Evolutionary conservation across 2,888 invertebrate genomes (phyloP), one percentile per base, ranked within the genome.

Genomic region (Acrocyrtus sp.): DNA sequence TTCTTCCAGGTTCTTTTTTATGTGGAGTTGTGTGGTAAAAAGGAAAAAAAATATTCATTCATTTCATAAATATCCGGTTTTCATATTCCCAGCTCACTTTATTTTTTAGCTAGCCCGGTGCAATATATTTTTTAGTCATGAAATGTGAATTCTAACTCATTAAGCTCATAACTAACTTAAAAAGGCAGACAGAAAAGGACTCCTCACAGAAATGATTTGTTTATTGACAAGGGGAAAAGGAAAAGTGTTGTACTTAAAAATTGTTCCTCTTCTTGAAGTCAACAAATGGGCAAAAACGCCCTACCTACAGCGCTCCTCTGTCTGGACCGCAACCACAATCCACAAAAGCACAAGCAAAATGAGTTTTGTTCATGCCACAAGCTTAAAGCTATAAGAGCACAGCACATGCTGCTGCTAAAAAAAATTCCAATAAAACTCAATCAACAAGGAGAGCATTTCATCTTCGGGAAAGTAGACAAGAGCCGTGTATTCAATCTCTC

Each of bases 381-480:
- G 60, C 39, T 12, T 12, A 29, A 60, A 43, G 24, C n/a, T n/a
- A n/a, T n/a, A n/a, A n/a, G n/a, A n/a, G 15, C 12, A 53, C 12
- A 19, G 47, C 47, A 3, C 47, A 56, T 22, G 10, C 41, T 24
- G 34, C 21, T 21, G 3, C 10, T 24, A 56, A 21, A 56, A 27
- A 6, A 15, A 51, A 27, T 54, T 45, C 54, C 68, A 68, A 68
- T 68, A 68, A 68, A 68, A 60, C 68, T 68, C 68, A 60, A 68
- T 68, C 68, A 68, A 68, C 68, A 68, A 53, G 34, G 60, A 12
- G 41, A 53, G 29, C 69, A 39, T 61, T 47, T 51, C 45, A 17
- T 47, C 48, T 57, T 48, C 19, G n/a, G n/a, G 12, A 60, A 47
- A 19, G 29, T n/a, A 51, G 62, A 60, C 60, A 62, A 48, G 57